phyloP scores from a whole-genome alignment of 2,888 invertebrate genomes.

The Tholera decimalis region DNA sequence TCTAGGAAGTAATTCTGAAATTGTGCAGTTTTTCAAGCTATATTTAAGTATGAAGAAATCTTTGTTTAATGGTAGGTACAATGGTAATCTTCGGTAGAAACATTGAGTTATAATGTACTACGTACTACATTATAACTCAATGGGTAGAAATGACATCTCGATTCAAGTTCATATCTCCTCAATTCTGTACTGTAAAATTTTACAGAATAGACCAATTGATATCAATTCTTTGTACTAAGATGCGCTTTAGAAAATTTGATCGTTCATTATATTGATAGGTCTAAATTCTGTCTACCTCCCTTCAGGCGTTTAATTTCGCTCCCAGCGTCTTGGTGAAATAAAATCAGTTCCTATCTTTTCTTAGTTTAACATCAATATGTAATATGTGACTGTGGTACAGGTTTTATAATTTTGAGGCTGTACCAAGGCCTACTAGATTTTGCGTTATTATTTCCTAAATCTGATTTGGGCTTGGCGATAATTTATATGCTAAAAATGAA shows the following conservation, averaged over 20 bases:
- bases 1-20: no score
- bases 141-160: neutral
- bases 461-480: no score
- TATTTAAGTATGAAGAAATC: no score
- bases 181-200: neutral
- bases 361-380: slow-evolving; percentile 16
- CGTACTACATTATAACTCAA: no score
- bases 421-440: neutral
- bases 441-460: neutral
- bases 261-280: slow-evolving; percentile 27
- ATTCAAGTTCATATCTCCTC: neutral
- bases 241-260: slow-evolving; percentile 3
- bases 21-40: no score
- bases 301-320: slow-evolving; percentile 49
- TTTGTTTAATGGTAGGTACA: no score
- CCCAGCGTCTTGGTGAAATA: slow-evolving; percentile 29
- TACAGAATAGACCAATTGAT: neutral
- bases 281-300: slow-evolving; percentile 15
- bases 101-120: no score
- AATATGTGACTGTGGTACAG: neutral
- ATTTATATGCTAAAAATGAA: no score
- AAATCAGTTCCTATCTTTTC: slow-evolving; percentile 42
- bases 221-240: slow-evolving; percentile 9
- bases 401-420: neutral
- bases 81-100: no score